These are phyloP conservation scores for Geotrupes spiniger DNA, from an alignment of 2,888 invertebrate species.

Conservation along the genomic window DNA sequence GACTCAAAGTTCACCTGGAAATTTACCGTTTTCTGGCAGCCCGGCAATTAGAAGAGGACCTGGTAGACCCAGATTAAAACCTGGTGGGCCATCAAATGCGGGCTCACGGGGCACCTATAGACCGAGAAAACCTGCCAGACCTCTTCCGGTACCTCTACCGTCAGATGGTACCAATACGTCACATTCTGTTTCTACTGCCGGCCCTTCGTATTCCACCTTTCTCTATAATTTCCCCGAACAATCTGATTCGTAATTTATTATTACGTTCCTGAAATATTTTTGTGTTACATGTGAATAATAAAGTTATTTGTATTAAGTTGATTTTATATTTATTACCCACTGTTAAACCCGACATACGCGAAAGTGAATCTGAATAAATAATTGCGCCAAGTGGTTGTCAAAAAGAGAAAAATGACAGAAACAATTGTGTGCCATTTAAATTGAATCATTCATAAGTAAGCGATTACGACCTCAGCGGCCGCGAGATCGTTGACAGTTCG, in stretches of 20 bases:
- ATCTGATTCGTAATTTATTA: conserved; percentile 18
- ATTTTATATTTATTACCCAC: no score
- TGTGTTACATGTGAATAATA: neutral
- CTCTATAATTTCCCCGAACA: conserved; percentile 45
- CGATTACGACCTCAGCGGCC: no score
- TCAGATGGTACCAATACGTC: conserved; percentile 39
- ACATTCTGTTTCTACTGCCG: conserved; percentile 23
- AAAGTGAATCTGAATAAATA: no score
- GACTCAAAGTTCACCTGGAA: conserved; percentile 11
- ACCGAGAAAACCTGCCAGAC: conserved; percentile 56
- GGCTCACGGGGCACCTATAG: conserved; percentile 60
- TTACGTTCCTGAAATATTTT: neutral
- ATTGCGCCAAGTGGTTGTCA: no score
- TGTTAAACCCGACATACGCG: no score
- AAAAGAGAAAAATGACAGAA: no score
- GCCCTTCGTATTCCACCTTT: conserved; percentile 38
- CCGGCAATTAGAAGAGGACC: conserved; percentile 60
- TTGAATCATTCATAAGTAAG: no score
- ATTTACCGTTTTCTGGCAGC: conserved; percentile 15
- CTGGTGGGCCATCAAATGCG: conserved; percentile 63
- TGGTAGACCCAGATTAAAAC: conserved; percentile 65
- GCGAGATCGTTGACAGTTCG: no score
- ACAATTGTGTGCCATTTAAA: no score
- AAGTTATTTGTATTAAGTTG: neutral
- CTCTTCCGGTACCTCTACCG: conserved; percentile 48